Evolutionary conservation across 1,140 invertebrate genomes (phyloP).

Genomic region (Scaptomyza pallida): DNA sequence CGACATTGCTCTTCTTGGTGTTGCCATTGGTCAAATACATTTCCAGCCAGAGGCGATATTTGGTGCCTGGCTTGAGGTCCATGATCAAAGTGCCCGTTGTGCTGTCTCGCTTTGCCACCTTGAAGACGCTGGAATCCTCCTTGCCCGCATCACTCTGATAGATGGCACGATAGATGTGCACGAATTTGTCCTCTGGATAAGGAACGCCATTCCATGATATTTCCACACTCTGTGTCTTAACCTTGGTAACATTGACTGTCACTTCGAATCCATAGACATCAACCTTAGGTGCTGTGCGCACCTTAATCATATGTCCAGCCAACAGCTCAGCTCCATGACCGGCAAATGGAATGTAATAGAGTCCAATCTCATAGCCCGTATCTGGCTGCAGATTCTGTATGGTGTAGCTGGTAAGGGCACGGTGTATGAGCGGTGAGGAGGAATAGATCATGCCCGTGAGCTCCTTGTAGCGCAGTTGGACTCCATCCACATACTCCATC

Average conservation of each 20-base stretch:
- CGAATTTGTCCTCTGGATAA: conserved; percentile 93
- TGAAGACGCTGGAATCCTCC: conserved; percentile 92
- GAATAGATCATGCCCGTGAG: conserved; percentile 89
- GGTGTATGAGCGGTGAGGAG: conserved; percentile 91
- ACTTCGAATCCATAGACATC: conserved; percentile 93
- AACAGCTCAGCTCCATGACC: conserved; percentile 90
- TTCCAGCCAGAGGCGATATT: conserved; percentile 93
- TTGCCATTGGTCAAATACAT: conserved; percentile 94
- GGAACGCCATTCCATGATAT: conserved; percentile 93
- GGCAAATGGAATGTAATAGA: conserved; percentile 90
- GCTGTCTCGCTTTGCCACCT: conserved; percentile 92
- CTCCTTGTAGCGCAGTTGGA: conserved; percentile 89
- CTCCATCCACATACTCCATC: conserved; percentile 87
- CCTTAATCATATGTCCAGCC: conserved; percentile 88
- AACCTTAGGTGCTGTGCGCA: conserved; percentile 86
- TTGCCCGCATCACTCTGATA: conserved; percentile 91
- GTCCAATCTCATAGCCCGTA: conserved; percentile 90
- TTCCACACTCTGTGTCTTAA: conserved; percentile 90
- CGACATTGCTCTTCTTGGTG: conserved; percentile 94
- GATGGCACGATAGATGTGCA: conserved; percentile 94
- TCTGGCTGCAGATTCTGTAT: conserved; percentile 90
- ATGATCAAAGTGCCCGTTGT: conserved; percentile 88
- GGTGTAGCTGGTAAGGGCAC: conserved; percentile 88
- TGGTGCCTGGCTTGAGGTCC: conserved; percentile 91
- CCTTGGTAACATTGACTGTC: conserved; percentile 88